Base-by-base conservation (phyloP, 2,797 vertebrate species). In the Manis crassicaudata region DNA sequence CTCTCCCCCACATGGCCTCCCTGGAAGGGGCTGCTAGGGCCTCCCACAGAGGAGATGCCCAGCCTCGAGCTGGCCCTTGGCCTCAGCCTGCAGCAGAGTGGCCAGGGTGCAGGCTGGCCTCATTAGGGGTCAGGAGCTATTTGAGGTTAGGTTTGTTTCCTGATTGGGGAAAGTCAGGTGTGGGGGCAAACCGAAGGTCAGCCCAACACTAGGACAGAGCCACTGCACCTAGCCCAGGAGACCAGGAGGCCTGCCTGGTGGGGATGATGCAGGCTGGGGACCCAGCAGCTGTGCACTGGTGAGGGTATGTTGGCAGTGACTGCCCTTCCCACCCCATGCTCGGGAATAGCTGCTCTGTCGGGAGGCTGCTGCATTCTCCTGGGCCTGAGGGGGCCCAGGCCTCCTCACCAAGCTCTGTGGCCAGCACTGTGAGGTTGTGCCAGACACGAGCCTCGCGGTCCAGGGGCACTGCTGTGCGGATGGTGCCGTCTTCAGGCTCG, bases 361-460 rank as follows among this genome's bases (percentile, higher is more conserved):
- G 79, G 90, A 60, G 8, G 52, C 72, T 60, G 37, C 73, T 9
- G 12, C 50, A 52, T 62, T 23, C 65, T 27, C 29, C 67, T 4
- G 4, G 60, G 43, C 83, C 89, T 12, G 46, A 10, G 46, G 62
- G 63, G 90, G 56, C 72, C 60, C 91, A 9, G 76, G 88, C 37
- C 75, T 90, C 82, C 98, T 99, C 98, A 99, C 99, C 99, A 97
- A 99, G 98, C 98, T 99, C 99, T 11, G 99, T 99, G 96, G 99
- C 99, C 76, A 99, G 98, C 97, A 99, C 98, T 0, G 99, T 99
- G 83, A 99, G 98, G 98, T 99, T 99, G 98, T 99, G 99, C 99
- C 99, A 99, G 94, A 99, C 98, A 81, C 98, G 99, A 0, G 98
- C 98, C 92, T 99, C 99, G 0, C 99, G 99, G 98, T 99, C 99